Conservation (phyloP, 2,113 vertebrate genomes). For the Oreochromis niloticus region DNA sequence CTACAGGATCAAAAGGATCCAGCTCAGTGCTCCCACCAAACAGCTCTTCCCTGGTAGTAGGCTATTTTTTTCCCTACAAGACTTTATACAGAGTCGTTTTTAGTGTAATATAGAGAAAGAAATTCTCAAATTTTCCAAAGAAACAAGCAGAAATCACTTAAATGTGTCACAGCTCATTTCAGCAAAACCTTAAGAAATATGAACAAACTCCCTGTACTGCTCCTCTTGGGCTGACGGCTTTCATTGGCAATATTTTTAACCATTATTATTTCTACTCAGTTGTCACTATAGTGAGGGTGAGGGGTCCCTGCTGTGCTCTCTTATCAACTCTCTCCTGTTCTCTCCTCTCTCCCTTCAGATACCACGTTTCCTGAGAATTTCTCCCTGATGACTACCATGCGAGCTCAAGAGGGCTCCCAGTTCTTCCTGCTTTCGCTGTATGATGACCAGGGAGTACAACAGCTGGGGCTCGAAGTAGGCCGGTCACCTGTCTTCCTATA, state of each 20-base stretch:
- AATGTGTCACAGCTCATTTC: not conserved
- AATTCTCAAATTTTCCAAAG: not conserved
- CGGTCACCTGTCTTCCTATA: constrained; percentile 79
- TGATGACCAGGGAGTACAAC: constrained; percentile 77
- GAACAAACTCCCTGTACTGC: not conserved
- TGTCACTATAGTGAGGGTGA: not conserved
- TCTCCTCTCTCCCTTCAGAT: constrained; percentile 57
- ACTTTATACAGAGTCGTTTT: not conserved
- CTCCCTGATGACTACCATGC: constrained; percentile 81
- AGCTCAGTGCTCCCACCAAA: constrained; percentile 75
- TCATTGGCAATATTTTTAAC: constrained; percentile 16
- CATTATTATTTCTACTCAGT: constrained; percentile 32
- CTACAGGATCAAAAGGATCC: constrained; percentile 77
- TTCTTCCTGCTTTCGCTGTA: constrained; percentile 84
- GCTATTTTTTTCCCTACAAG: not conserved
- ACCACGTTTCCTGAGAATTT: constrained; percentile 82
- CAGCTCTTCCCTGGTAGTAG: constrained; percentile 82
- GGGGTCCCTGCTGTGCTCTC: constrained; percentile 2
- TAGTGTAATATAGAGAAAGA: not conserved
- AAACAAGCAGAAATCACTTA: not conserved
- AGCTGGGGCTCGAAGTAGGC: constrained; percentile 84
- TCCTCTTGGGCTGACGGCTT: not conserved
- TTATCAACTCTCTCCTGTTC: not conserved
- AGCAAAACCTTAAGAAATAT: not conserved
- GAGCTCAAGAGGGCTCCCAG: constrained; percentile 73